Percentiles rank a stretch among this genome's conserved stretches.
phyloP scores from a whole-genome alignment of 2,113 vertebrate species.

The Bubo bubo region DNA sequence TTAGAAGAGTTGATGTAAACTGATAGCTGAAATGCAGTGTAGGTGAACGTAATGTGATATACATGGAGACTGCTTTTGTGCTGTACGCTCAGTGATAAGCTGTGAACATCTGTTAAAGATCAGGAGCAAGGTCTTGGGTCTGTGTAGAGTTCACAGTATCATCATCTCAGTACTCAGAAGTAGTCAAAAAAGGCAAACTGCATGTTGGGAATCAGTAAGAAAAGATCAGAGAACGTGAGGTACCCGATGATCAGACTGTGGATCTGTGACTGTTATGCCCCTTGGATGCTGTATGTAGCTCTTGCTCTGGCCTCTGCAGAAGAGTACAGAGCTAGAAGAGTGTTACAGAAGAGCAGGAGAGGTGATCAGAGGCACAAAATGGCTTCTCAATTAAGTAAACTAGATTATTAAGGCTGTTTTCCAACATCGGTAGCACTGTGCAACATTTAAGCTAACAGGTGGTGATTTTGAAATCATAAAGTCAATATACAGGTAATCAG shows the following conservation, averaged over 20 bases:
- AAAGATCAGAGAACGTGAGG: not conserved
- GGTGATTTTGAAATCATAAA: not conserved
- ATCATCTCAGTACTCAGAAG: not conserved
- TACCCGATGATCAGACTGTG: too few species aligned
- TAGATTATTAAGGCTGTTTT: not conserved
- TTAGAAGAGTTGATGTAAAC: not conserved
- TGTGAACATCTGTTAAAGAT: not conserved
- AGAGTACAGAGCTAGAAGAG: not conserved
- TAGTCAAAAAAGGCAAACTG: not conserved
- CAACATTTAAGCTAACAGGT: not conserved
- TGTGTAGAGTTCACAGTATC: not conserved
- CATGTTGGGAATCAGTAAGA: not conserved
- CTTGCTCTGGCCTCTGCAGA: not conserved
- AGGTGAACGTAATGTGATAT: not conserved
- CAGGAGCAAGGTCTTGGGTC: not conserved
- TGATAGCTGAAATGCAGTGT: not conserved
- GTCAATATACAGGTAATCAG: not conserved
- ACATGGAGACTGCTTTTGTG: rapidly evolving
- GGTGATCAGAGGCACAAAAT: not conserved
- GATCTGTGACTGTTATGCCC: not conserved
- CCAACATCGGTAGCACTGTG: not conserved
- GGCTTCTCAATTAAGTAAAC: not conserved
- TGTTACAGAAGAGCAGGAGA: not conserved
- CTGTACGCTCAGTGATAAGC: not conserved
- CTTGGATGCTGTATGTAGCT: not conserved